Conservation (phyloP, 2,888 invertebrate genomes). For the Cephus pygmeus region DNA sequence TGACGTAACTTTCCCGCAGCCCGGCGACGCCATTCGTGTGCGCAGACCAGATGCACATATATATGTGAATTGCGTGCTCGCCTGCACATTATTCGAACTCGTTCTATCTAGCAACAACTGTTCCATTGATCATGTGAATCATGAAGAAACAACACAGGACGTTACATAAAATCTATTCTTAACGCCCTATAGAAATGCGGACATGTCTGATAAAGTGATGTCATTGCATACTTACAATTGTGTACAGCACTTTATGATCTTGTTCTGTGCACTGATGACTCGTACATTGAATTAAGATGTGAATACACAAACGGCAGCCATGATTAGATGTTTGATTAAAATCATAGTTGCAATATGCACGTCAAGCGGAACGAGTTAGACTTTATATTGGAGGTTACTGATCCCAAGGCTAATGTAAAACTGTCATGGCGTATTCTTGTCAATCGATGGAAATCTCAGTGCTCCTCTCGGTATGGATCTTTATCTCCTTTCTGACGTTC, state of each 20-base stretch:
- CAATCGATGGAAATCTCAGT: background rate
- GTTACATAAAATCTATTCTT: background rate
- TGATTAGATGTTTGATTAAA: background rate
- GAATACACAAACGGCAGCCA: background rate
- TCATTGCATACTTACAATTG: background rate
- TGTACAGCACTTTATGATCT: background rate
- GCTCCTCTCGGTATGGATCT: background rate
- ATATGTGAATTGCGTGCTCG: background rate
- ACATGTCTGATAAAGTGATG: background rate
- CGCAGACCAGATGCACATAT: background rate
- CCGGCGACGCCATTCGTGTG: background rate
- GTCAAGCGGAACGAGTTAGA: background rate
- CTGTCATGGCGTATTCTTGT: background rate
- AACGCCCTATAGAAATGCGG: background rate
- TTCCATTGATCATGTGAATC: background rate
- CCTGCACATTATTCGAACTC: background rate
- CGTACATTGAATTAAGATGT: background rate
- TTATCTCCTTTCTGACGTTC: background rate
- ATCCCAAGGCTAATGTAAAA: background rate
- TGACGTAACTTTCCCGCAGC: background rate
- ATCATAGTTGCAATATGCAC: background rate
- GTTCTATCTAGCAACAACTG: background rate
- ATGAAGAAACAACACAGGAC: background rate
- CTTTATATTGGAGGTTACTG: background rate
- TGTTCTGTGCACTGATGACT: background rate